Percentiles rank a stretch among this genome's conserved stretches.
Evolutionary conservation across 2,888 invertebrate species (phyloP).

Genomic region (Gibbula magus): DNA sequence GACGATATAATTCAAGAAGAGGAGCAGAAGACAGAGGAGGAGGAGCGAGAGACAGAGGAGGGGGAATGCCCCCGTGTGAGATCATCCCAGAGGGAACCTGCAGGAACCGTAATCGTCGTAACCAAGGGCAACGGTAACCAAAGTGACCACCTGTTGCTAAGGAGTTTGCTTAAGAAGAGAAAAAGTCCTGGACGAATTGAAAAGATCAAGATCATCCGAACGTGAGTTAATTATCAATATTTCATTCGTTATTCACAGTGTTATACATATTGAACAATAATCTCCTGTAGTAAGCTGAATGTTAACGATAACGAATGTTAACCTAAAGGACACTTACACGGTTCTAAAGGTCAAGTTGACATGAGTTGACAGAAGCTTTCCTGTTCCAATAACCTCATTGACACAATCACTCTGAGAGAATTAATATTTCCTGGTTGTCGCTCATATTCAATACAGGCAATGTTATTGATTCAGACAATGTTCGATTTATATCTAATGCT

Average conservation of each 20-base stretch:
- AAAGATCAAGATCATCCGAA: not conserved
- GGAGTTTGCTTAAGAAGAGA: not conserved
- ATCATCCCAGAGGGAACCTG: not conserved
- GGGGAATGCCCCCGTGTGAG: not conserved
- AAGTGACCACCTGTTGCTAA: not conserved
- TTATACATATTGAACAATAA: too few relatives aligned
- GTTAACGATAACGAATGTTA: too few relatives aligned
- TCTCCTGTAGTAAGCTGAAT: too few relatives aligned
- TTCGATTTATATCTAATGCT: too few relatives aligned
- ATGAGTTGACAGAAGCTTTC: too few relatives aligned
- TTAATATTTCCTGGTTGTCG: too few relatives aligned
- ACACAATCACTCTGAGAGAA: too few relatives aligned
- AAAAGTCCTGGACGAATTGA: not conserved
- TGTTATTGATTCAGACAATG: too few relatives aligned
- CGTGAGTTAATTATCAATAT: not conserved
- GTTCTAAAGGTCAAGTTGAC: too few relatives aligned
- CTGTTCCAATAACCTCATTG: too few relatives aligned
- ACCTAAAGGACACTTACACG: too few relatives aligned
- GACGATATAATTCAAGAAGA: not conserved
- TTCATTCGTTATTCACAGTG: not conserved
- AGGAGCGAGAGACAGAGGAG: not conserved
- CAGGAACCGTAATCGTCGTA: not conserved
- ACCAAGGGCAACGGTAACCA: constrained; percentile 1
- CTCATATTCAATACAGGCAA: too few relatives aligned
- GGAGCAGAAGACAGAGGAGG: not conserved